Conservation (phyloP, 2,888 invertebrate genomes). For the Dicroscelio sp. region DNA sequence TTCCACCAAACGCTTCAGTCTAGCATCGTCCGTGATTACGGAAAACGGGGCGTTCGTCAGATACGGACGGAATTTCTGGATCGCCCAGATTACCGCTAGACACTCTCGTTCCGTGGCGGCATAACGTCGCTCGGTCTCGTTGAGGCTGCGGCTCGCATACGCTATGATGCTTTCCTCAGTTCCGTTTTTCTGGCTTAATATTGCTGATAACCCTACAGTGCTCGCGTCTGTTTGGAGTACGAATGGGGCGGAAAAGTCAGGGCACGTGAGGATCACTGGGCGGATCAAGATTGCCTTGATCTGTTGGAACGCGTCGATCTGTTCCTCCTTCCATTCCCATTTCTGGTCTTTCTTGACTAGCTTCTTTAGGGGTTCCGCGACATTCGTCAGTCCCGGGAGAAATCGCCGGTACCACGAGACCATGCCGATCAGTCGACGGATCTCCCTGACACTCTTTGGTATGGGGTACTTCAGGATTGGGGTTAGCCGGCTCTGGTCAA, state of each 20-base stretch:
- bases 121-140: slow-evolving; percentile 77
- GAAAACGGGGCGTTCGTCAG: slow-evolving; percentile 72
- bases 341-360: background rate
- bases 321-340: slow-evolving; percentile 28
- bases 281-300: slow-evolving; percentile 23
- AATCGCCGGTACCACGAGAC: slow-evolving; percentile 46
- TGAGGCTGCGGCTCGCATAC: slow-evolving; percentile 80
- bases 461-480: slow-evolving; percentile 27
- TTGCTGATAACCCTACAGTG: slow-evolving; percentile 69
- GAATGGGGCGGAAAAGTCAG: slow-evolving; percentile 63
- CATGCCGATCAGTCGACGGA: slow-evolving; percentile 35
- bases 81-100: slow-evolving; percentile 53
- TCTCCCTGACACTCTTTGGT: background rate
- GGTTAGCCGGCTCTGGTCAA: slow-evolving; percentile 1
- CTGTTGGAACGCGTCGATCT: slow-evolving; percentile 5
- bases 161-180: slow-evolving; percentile 81
- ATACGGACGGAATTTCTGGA: slow-evolving; percentile 67
- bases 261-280: slow-evolving; percentile 76
- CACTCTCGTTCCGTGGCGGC: slow-evolving; percentile 72
- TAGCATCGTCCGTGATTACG: slow-evolving; percentile 45
- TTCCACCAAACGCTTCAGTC: slow-evolving; percentile 69
- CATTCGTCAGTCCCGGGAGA: slow-evolving; percentile 3
- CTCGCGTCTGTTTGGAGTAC: slow-evolving; percentile 79
- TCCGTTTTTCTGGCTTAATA: slow-evolving; percentile 79
- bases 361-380: slow-evolving; percentile 26